Evolutionary conservation across 2,797 vertebrate species (phyloP), one percentile per base, ranked within the genome.

Genomic region (Myotis myotis): DNA sequence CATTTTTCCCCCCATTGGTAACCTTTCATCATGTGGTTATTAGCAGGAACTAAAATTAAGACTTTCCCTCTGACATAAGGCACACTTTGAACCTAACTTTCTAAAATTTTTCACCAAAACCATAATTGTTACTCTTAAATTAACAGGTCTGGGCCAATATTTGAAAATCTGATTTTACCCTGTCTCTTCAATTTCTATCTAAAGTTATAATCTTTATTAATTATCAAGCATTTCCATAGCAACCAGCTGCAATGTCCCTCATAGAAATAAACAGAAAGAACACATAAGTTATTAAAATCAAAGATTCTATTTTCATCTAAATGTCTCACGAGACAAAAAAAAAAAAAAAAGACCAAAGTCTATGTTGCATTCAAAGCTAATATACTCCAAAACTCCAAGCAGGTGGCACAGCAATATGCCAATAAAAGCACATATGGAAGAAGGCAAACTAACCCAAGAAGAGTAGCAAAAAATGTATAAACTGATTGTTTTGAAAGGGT

Each of bases 251-350:
- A 41, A 23, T 12, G 79, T 68, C 60, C 33, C 28, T 86, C 47
- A 12, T 4, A 23, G 55, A 49, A 78, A 86, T 81, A 62, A 80
- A 10, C 41, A 87, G 44, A 13, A 96, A 66, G 19, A 87, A 87
- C 20, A 92, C 33, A 2, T 36, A 47, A 86, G 60, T 93, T 92
- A 72, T 72, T 75, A 88, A 82, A 95, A 85, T 89, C 91, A 95
- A 91, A 89, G 79, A 84, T 55, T 76, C 62, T 72, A 15, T 87
- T 95, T 92, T 92, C 90, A 89, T 74, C 60, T 62, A 88, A 92
- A 64, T 72, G 60, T 94, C 72, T 93, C 82, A 79, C 16, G 64
- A 51, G 8, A 12, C 47, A 66, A 38, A 74, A 51, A 30, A 23
- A 25, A 57, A 8, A 57, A 57, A 8, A 57, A 57, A 72, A 79